Evolutionary conservation across 1,140 invertebrate species (phyloP).

Genomic region (Vanessa tameamea): DNA sequence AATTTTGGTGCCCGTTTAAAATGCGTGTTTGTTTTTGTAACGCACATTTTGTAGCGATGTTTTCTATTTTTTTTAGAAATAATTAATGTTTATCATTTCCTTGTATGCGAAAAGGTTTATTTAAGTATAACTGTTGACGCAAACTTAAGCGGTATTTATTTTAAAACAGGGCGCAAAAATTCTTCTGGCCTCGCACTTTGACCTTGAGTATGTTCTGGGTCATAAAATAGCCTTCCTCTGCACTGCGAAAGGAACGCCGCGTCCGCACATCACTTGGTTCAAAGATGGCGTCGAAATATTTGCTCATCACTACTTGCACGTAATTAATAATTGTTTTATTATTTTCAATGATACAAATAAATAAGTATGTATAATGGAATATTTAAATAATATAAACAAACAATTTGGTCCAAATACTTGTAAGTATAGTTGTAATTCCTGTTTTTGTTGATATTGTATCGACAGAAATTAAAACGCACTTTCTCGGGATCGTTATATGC

Average conservation of each 20-base stretch:
- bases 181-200: constrained; percentile 93
- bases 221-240: constrained; percentile 96
- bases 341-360: neutral
- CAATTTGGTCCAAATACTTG: too few species aligned
- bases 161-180: constrained; percentile 92
- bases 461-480: too few species aligned
- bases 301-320: constrained; percentile 92
- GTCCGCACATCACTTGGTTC: constrained; percentile 95
- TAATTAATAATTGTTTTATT: constrained; percentile 76
- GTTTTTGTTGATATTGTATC: too few species aligned
- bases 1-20: neutral
- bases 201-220: constrained; percentile 94
- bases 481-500: too few species aligned
- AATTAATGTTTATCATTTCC: neutral
- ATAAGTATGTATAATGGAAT: neutral
- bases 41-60: neutral
- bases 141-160: constrained; percentile 16
- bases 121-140: neutral
- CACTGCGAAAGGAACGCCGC: constrained; percentile 90
- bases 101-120: neutral
- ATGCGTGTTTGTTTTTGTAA: neutral
- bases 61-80: neutral
- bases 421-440: too few species aligned
- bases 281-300: constrained; percentile 95
- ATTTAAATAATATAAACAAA: too few species aligned